Evolutionary conservation across 2,888 invertebrate species (phyloP), one percentile per base, ranked within the genome.

Genomic region (Merodon equestris): DNA sequence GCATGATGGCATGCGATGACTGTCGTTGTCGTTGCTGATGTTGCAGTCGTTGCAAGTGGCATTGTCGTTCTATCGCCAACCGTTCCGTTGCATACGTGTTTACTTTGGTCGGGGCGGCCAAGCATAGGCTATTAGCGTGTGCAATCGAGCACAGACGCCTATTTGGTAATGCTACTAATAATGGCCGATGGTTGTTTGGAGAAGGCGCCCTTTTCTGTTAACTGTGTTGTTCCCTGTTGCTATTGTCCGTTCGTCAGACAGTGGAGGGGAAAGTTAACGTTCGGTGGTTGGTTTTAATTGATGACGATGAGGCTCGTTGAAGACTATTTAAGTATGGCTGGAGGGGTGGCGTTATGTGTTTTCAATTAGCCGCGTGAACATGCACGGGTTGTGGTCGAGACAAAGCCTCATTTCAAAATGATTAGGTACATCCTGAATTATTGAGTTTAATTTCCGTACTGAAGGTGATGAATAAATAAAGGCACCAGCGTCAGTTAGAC

Each of bases 81-180:
- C 27, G 27, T 38, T 67, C 50, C 18, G 15, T 40, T 48, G 44
- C 53, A 50, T 79, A 74, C 64, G 64, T 79, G 79, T 79, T 79
- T 79, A 79, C 74, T 68, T 79, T 79, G 63, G 58, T 60, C 64
- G 54, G 50, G 63, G 48, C 64, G 60, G 54, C 68, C 68, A 64
- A 79, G 79, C 79, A 74, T 79, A 63, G 68, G 74, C 74, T 74
- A 79, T 79, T 79, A 79, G 74, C 79, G 74, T 79, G 79, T 74
- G 73, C 79, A 79, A 79, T 79, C 45, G 79, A 79, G 74, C 79
- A 79, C 50, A 74, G 74, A 74, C 79, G 79, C 74, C 79, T 74
- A 79, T 79, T 79, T 79, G 45, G 51, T 36, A 74, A 74, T 44
- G 63, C 2, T 27, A 27, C 27, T 27, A 68, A 74, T 74, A 79